Evolutionary conservation across 2,888 invertebrate genomes (phyloP).

Genomic region (Drosophila meridionalis): DNA sequence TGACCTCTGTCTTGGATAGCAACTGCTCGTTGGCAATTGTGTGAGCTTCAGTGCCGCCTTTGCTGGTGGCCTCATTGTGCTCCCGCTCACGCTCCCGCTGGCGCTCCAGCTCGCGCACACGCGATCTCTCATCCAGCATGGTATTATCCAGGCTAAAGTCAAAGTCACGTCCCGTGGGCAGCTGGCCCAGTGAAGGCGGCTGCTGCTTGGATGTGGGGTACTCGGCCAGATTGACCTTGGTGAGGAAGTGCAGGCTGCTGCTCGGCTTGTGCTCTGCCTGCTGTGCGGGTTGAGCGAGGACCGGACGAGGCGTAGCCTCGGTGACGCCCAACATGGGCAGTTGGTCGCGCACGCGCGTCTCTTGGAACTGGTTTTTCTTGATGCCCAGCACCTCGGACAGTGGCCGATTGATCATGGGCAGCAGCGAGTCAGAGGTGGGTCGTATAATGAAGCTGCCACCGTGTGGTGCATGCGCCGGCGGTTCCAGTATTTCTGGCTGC

Average conservation of each 20-base stretch:
- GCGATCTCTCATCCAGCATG: slow-evolving; percentile 83
- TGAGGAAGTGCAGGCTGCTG: slow-evolving; percentile 76
- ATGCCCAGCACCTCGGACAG: slow-evolving; percentile 85
- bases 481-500: slow-evolving; percentile 62
- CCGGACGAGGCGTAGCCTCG: slow-evolving; percentile 67
- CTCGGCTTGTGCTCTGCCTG: slow-evolving; percentile 36
- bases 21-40: slow-evolving; percentile 83
- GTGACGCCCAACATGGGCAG: slow-evolving; percentile 67
- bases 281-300: slow-evolving; percentile 45
- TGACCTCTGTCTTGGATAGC: slow-evolving; percentile 84
- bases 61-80: slow-evolving; percentile 63
- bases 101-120: slow-evolving; percentile 73
- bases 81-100: slow-evolving; percentile 67
- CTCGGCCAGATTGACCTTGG: slow-evolving; percentile 83
- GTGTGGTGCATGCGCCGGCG: slow-evolving; percentile 52
- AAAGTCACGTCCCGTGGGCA: slow-evolving; percentile 79
- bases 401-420: slow-evolving; percentile 85
- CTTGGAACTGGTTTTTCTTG: slow-evolving; percentile 85
- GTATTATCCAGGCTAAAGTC: slow-evolving; percentile 84
- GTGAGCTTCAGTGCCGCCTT: slow-evolving; percentile 64
- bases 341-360: slow-evolving; percentile 84
- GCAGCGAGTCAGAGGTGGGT: slow-evolving; percentile 81
- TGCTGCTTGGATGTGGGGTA: slow-evolving; percentile 80
- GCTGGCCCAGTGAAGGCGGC: slow-evolving; percentile 54
- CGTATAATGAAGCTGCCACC: slow-evolving; percentile 78